These are phyloP conservation scores for Huso huso DNA, from an alignment of 2,797 vertebrate genomes.

Conservation along the genomic window DNA sequence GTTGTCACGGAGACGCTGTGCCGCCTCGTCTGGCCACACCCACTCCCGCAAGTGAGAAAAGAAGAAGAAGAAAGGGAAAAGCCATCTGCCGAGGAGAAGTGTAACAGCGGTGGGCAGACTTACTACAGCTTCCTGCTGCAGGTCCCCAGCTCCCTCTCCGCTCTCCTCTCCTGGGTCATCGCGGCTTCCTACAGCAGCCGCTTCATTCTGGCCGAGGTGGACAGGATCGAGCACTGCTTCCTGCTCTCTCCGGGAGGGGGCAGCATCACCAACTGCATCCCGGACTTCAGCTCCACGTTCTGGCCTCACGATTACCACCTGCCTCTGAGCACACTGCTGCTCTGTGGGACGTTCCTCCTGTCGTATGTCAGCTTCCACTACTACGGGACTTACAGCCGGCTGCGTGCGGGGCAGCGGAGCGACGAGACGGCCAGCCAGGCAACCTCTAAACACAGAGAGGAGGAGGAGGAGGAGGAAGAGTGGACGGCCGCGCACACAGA, in stretches of 20 bases:
- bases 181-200: constrained; percentile 22
- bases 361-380: too few relatives aligned
- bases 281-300: not conserved
- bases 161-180: constrained; percentile 51
- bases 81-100: constrained; percentile 6
- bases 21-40: constrained; percentile 25
- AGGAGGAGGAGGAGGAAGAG: constrained; percentile 27
- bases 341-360: not conserved
- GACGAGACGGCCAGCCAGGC: constrained; percentile 18
- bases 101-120: not conserved
- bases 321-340: not conserved
- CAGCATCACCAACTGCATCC: constrained; percentile 11
- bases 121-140: constrained; percentile 27
- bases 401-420: too few relatives aligned
- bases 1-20: constrained; percentile 45
- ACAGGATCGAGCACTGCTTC: constrained; percentile 32
- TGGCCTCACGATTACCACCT: not conserved
- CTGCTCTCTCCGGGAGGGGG: constrained; percentile 26
- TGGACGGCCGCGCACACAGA: constrained; percentile 21
- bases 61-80: rapidly evolving
- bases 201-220: constrained; percentile 32
- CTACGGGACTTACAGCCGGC: too few relatives aligned
- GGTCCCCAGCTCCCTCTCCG: constrained; percentile 36
- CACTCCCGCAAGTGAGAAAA: not conserved
- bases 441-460: constrained; percentile 15